These are phyloP conservation scores for Philopotamus ludificatus DNA, from an alignment of 1,140 invertebrate species.

Conservation along the genomic window DNA sequence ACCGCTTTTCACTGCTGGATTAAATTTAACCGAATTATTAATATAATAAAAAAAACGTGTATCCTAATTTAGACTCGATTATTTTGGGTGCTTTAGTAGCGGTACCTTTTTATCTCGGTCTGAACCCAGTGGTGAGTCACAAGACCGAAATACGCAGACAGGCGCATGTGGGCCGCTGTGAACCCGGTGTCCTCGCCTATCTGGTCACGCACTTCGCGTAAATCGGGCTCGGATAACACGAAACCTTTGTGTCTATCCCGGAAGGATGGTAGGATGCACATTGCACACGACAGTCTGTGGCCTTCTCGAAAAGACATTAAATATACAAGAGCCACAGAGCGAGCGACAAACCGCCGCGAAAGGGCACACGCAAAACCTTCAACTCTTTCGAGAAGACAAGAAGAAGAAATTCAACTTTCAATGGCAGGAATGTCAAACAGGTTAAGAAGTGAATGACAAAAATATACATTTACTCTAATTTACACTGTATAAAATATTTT, in stretches of 20 bases:
- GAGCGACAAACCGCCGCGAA: no score
- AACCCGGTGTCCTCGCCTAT: constrained; percentile 6
- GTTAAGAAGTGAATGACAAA: no score
- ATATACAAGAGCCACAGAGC: no score
- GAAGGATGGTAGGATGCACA: no score
- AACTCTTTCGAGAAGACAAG: no score
- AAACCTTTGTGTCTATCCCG: background rate
- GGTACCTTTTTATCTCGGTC: constrained; percentile 13
- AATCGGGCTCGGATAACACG: background rate
- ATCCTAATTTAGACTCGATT: constrained; percentile 11
- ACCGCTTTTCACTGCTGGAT: background rate
- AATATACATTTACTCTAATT: no score
- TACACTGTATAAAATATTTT: no score
- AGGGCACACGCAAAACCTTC: no score
- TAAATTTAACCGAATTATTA: background rate
- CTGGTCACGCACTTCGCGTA: background rate
- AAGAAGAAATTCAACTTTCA: no score
- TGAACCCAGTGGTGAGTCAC: constrained; percentile 1
- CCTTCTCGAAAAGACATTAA: no score
- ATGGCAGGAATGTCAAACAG: no score
- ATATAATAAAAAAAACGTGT: background rate
- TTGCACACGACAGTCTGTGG: no score
- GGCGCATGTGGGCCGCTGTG: background rate
- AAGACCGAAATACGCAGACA: constrained; percentile 4
- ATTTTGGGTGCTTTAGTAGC: constrained; percentile 9